These are phyloP conservation scores for Hozukius guyotensis DNA, from an alignment of 2,797 vertebrate genomes.

Conservation along the genomic window DNA sequence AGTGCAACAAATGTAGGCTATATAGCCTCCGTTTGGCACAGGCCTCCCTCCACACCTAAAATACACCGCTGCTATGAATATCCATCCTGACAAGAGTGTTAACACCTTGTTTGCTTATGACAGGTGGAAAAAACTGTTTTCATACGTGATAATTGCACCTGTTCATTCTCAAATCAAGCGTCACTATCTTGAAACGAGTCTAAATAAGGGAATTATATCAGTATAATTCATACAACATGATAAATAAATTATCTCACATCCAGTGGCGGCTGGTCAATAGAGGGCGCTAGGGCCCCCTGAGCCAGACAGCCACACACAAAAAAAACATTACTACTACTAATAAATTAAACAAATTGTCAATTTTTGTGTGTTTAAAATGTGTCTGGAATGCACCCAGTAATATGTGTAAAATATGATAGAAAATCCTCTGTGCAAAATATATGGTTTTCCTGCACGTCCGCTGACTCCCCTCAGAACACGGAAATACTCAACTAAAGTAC, in stretches of 20 bases:
- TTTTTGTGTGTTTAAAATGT: too few species aligned
- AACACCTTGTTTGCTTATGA: conserved; percentile 22
- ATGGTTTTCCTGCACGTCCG: too few species aligned
- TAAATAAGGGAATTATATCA: not conserved
- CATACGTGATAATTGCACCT: not conserved
- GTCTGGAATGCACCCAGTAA: too few species aligned
- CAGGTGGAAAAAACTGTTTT: not conserved
- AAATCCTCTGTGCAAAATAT: too few species aligned
- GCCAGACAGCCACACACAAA: too few species aligned
- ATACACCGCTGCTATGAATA: conserved; percentile 30
- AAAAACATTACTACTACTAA: too few species aligned
- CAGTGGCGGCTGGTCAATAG: too few species aligned
- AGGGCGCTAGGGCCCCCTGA: too few species aligned
- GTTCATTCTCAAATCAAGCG: not conserved
- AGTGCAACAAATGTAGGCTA: conserved; percentile 25
- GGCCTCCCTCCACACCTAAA: conserved; percentile 31
- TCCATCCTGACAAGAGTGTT: conserved; percentile 14
- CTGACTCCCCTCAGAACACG: too few species aligned
- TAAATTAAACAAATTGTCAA: too few species aligned
- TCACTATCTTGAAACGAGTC: not conserved
- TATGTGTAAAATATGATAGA: too few species aligned
- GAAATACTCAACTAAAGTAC: too few species aligned
- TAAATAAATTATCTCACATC: not conserved
- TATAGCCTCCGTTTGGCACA: conserved; percentile 8
- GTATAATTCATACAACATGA: not conserved